phyloP scores from a whole-genome alignment of 2,797 vertebrate species.

The Sebastes steindachneri region DNA sequence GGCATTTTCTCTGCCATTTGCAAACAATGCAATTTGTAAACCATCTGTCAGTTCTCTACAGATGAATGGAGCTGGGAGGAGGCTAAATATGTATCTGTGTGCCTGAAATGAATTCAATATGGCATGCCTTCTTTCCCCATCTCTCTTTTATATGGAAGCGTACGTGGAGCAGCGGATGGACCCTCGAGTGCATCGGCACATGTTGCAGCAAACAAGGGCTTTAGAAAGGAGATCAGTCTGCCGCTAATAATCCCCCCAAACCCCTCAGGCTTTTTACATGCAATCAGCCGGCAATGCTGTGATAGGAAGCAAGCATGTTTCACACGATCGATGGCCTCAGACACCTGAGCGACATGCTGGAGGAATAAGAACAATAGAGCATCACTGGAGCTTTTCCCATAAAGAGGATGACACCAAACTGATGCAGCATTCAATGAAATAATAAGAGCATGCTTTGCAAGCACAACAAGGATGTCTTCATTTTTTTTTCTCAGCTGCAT shows the following conservation, averaged over 20 bases:
- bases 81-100: slow-evolving; percentile 55
- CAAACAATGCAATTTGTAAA: slow-evolving; percentile 36
- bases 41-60: slow-evolving; percentile 56
- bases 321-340: slow-evolving; percentile 21
- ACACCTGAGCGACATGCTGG: slow-evolving; percentile 38
- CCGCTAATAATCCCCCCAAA: slow-evolving; percentile 31
- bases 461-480: slow-evolving; percentile 8
- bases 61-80: slow-evolving; percentile 64
- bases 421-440: slow-evolving; percentile 23
- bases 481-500: slow-evolving; percentile 1
- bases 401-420: background rate
- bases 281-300: slow-evolving; percentile 37
- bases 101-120: slow-evolving; percentile 66
- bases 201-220: slow-evolving; percentile 46
- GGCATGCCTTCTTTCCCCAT: slow-evolving; percentile 50
- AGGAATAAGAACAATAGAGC: slow-evolving; percentile 61
- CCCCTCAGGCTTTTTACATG: slow-evolving; percentile 43
- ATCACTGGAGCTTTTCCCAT: background rate
- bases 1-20: slow-evolving; percentile 53
- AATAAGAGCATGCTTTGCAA: slow-evolving; percentile 43
- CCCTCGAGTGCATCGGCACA: slow-evolving; percentile 46
- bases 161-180: slow-evolving; percentile 31
- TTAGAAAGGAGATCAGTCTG: slow-evolving; percentile 59
- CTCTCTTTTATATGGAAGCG: slow-evolving; percentile 29
- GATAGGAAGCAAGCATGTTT: slow-evolving; percentile 25